Conservation (phyloP, 1,140 invertebrate species). For the Drosophila littoralis region DNA sequence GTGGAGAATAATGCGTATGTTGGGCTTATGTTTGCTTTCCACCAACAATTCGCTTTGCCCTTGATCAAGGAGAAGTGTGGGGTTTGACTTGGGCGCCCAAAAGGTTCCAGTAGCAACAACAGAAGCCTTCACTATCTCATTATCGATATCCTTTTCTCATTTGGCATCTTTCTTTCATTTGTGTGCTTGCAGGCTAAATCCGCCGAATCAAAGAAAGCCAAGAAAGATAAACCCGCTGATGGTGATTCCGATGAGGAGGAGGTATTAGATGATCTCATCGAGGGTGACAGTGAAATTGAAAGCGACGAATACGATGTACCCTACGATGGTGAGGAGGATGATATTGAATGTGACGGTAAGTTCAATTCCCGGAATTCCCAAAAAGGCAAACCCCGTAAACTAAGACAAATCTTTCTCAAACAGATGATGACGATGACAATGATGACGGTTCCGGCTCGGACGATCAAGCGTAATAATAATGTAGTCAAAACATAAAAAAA, state of each 20-base stretch:
- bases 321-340: conserved; percentile 83
- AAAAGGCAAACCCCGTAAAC: neutral
- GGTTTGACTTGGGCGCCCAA: conserved; percentile 56
- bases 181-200: conserved; percentile 75
- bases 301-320: conserved; percentile 83
- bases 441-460: conserved; percentile 83
- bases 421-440: conserved; percentile 83
- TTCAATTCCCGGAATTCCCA: neutral
- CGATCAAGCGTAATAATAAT: conserved; percentile 84
- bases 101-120: conserved; percentile 4
- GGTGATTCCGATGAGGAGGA: conserved; percentile 81
- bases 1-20: conserved; percentile 34
- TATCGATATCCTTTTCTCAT: conserved; percentile 24
- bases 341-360: conserved; percentile 82
- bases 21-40: conserved; percentile 40
- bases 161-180: conserved; percentile 11
- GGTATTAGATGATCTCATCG: conserved; percentile 76
- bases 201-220: conserved; percentile 84
- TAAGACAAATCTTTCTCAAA: conserved; percentile 23
- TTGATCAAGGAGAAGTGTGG: conserved; percentile 81
- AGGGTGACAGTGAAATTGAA: conserved; percentile 83
- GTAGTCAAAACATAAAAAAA: conserved; percentile 83
- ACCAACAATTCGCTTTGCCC: conserved; percentile 49
- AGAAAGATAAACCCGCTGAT: conserved; percentile 79
- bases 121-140: conserved; percentile 10